These are phyloP conservation scores for Toxostoma redivivum DNA, from an alignment of 2,113 vertebrate genomes.

Conservation along the genomic window DNA sequence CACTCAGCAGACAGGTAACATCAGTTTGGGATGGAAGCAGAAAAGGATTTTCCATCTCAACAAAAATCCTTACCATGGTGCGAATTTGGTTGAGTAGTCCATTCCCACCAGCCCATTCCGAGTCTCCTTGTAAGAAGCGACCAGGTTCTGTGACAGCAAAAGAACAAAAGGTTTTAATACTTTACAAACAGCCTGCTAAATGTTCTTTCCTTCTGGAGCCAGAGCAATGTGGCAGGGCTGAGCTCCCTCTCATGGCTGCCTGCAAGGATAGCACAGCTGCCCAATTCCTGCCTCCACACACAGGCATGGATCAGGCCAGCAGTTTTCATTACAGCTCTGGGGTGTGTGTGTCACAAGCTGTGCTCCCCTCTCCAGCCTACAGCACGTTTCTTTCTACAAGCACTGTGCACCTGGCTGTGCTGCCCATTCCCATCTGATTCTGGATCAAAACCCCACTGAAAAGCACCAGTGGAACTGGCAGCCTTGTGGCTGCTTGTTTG, in stretches of 20 bases:
- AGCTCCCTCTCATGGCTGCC: neutral
- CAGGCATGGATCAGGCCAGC: neutral
- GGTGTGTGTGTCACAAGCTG: neutral
- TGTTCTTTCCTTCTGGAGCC: neutral
- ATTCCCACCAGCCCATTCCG: slow-evolving; percentile 78
- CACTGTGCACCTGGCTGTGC: neutral
- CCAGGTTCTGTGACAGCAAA: slow-evolving; percentile 65
- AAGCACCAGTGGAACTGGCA: neutral
- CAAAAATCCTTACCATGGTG: slow-evolving; percentile 72
- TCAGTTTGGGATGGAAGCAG: neutral
- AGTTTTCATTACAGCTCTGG: neutral
- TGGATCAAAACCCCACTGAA: neutral
- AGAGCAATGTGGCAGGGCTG: neutral
- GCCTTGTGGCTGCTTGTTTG: neutral
- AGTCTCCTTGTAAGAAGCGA: slow-evolving; percentile 80
- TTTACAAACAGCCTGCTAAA: neutral
- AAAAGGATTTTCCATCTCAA: neutral
- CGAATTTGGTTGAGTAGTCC: slow-evolving; percentile 83
- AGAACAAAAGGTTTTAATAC: neutral
- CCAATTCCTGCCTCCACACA: neutral
- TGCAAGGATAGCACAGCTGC: neutral
- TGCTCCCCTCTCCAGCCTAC: fast-evolving
- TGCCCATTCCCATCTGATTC: neutral
- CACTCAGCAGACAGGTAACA: neutral
- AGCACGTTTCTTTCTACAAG: neutral